phyloP scores from a whole-genome alignment of 2,888 invertebrate species.

The Halictus ligatus region DNA sequence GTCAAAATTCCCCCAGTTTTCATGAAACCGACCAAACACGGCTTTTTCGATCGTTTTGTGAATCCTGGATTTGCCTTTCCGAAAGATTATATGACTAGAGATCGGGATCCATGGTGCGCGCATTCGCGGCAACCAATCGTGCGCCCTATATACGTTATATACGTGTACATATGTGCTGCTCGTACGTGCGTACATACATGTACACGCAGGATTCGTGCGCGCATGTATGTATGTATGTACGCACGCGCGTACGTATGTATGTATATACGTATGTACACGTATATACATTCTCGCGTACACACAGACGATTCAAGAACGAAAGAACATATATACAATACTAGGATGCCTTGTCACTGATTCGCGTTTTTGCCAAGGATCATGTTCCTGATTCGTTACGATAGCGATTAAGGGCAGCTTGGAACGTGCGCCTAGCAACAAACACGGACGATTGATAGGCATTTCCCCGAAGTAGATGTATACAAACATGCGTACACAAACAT shows the following conservation, averaged over 20 bases:
- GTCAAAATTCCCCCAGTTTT: conserved; percentile 69
- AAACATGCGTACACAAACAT: neutral
- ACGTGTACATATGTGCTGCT: neutral
- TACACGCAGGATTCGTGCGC: too few species aligned
- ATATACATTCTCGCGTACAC: neutral
- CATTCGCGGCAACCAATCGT: neutral
- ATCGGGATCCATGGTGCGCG: conserved; percentile 68
- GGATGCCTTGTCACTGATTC: neutral
- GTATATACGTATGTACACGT: neutral
- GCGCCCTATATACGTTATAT: conserved; percentile 12
- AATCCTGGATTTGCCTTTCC: conserved; percentile 76
- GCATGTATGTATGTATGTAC: neutral
- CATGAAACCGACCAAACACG: conserved; percentile 59
- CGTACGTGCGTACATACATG: neutral
- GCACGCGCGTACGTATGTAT: neutral
- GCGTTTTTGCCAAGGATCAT: neutral
- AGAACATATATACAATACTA: neutral
- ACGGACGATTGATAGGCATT: conserved; percentile 5
- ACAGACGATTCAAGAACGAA: neutral
- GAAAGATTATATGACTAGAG: conserved; percentile 69
- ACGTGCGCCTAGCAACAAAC: conserved; percentile 3
- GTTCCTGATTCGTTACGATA: neutral
- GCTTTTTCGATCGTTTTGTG: conserved; percentile 63
- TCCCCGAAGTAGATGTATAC: neutral
- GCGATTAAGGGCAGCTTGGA: neutral